Evolutionary conservation across 2,113 vertebrate genomes (phyloP), one percentile per base, ranked within the genome.

Genomic region (Lonchura striata): DNA sequence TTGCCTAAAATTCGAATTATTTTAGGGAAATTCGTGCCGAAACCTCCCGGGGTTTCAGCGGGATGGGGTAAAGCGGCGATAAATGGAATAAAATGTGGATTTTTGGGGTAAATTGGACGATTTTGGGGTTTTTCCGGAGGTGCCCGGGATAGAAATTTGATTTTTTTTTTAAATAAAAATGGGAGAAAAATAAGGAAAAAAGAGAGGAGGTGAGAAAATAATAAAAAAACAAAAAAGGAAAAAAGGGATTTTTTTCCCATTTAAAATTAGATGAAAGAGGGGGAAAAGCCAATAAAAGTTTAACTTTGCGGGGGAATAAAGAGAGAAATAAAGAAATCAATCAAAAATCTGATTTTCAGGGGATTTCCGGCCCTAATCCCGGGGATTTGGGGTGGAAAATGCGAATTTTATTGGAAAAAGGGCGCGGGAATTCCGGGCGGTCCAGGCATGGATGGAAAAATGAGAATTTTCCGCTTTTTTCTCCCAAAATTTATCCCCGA

Each of bases 1-100:
- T 22, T 21, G 28, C 13, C 8, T 8, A 33, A 15, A 9, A 15
- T 33, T 20, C 2, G 10, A 8, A 21, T 63, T 61, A 13, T 50
- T 77, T n/a, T 1, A 3, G 30, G 37, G 3, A 61, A 74, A 21
- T 25, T 2, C 5, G 1, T 7, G 68, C 6, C 35, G 20, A 21
- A 21, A 9, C 5, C 46, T 6, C 42, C 42, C 42, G 16, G 42
- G 35, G 21, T 42, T 44, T 66, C 42, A 13, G 22, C 3, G 8
- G 18, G 14, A 4, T 1, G 25, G 27, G 27, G 46, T 10, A 46
- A 31, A 2, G 4, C 0, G 10, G 37, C 11, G 2, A 8, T 3
- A 35, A 66, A 66, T 10, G 5, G 27, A 42, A 46, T 22, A 56
- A 75, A 53, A 39, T 15, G 52, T 0, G 6, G 3, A 28, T 47